Conservation (phyloP, 2,888 invertebrate genomes). For the Mesodorylaimus sp. region DNA sequence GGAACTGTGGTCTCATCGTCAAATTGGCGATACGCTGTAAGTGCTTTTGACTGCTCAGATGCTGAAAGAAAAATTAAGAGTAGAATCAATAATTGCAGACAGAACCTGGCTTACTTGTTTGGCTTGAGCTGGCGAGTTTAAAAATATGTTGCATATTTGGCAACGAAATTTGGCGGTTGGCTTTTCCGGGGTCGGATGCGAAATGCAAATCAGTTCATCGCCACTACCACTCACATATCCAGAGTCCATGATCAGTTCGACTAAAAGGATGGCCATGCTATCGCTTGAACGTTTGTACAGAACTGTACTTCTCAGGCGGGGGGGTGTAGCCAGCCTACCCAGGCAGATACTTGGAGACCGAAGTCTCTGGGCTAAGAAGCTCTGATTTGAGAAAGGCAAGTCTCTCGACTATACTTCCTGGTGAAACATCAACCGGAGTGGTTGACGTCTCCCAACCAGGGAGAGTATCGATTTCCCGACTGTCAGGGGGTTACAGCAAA, state of each 20-base stretch:
- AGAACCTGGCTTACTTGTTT: constrained; percentile 6
- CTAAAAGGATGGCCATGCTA: background rate
- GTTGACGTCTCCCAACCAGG: too few species aligned
- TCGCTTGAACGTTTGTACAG: too few species aligned
- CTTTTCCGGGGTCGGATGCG: background rate
- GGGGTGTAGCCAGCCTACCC: too few species aligned
- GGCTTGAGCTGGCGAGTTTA: constrained; percentile 1
- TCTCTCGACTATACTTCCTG: too few species aligned
- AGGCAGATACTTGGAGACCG: too few species aligned
- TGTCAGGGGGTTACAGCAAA: too few species aligned
- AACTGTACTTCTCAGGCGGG: too few species aligned
- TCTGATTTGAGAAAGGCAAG: too few species aligned
- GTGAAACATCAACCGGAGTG: background rate
- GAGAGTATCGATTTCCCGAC: too few species aligned
- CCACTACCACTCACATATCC: constrained; percentile 9
- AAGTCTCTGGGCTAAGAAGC: too few species aligned
- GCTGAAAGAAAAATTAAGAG: background rate
- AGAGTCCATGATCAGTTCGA: constrained; percentile 2
- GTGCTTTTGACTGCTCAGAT: background rate
- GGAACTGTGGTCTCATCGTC: background rate
- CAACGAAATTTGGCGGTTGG: constrained; percentile 1
- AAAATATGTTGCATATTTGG: constrained; percentile 5
- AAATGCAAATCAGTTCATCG: constrained; percentile 6
- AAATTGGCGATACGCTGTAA: background rate
- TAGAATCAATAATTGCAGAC: too few species aligned